Conservation (phyloP, 2,888 invertebrate species). For the Brachypalpus laphriformis region DNA sequence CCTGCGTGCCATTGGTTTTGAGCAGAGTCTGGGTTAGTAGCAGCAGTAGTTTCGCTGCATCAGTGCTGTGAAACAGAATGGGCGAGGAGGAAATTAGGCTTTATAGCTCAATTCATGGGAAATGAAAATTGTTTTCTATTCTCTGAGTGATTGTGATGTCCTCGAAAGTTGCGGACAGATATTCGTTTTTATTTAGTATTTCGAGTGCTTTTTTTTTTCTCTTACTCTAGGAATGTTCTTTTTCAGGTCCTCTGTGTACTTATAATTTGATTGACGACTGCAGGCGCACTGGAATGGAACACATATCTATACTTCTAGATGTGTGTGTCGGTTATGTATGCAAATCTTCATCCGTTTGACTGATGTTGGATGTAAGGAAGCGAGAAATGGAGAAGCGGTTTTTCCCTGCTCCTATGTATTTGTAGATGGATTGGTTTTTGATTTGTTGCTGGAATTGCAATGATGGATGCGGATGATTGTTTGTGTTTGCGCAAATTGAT, state of each 20-base stretch:
- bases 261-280: slow-evolving; percentile 70
- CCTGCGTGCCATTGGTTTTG: slow-evolving; percentile 9
- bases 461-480: slow-evolving; percentile 63
- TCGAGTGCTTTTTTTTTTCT: neutral
- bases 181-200: slow-evolving; percentile 30
- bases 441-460: slow-evolving; percentile 57
- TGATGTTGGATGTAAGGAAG: slow-evolving; percentile 21
- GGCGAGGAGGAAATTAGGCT: slow-evolving; percentile 56
- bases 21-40: neutral
- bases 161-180: slow-evolving; percentile 43
- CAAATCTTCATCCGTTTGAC: slow-evolving; percentile 14
- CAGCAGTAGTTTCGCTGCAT: slow-evolving; percentile 16
- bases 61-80: neutral
- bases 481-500: slow-evolving; percentile 65
- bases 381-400: neutral
- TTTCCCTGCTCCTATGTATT: neutral
- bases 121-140: slow-evolving; percentile 73
- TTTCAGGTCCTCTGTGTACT: slow-evolving; percentile 41
- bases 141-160: slow-evolving; percentile 68
- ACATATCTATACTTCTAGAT: neutral
- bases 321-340: slow-evolving; percentile 28
- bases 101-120: slow-evolving; percentile 70
- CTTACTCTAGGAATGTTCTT: slow-evolving; percentile 5
- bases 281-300: slow-evolving; percentile 27
- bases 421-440: slow-evolving; percentile 32